Percentiles rank a stretch among this genome's conserved stretches.
These are phyloP conservation scores for Leptopterna dolabrata DNA, from an alignment of 2,888 invertebrate species.

Conservation along the genomic window DNA sequence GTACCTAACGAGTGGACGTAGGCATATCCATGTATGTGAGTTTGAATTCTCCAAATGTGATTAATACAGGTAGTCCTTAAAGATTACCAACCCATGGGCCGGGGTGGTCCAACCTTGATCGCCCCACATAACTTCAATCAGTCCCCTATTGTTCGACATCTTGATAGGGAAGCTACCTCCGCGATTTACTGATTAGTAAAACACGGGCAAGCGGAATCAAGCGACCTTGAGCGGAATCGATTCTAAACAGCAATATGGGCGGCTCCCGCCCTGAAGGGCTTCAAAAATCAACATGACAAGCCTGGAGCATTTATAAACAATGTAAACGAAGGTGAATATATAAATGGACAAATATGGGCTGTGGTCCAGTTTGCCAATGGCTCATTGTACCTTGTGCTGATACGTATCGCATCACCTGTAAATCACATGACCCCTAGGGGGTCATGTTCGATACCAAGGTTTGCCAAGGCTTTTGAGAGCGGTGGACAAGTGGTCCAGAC, in stretches of 20 bases:
- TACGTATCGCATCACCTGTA: constrained; percentile 26
- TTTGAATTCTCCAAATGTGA: background rate
- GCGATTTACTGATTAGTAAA: constrained; percentile 24
- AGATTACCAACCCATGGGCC: background rate
- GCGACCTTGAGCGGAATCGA: background rate
- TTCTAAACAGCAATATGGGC: background rate
- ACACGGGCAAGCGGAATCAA: background rate
- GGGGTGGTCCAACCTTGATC: constrained; percentile 29
- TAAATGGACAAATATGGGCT: background rate
- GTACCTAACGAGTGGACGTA: background rate
- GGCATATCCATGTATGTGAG: background rate
- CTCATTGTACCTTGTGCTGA: background rate
- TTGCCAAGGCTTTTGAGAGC: background rate
- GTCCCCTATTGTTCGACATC: constrained; percentile 37
- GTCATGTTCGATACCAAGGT: constrained; percentile 28
- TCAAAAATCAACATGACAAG: constrained; percentile 15
- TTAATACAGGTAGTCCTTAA: background rate
- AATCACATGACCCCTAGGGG: constrained; percentile 29
- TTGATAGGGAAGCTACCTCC: constrained; percentile 23
- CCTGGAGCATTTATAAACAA: constrained; percentile 1
- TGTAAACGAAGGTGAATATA: background rate
- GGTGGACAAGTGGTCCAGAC: constrained; percentile 13
- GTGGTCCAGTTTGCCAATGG: background rate
- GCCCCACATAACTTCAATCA: constrained; percentile 30
- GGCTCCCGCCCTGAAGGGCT: constrained; percentile 8